Percentiles rank a stretch among this genome's conserved stretches.
Evolutionary conservation across 2,797 vertebrate genomes (phyloP).

Genomic region (Salarias fasciatus): DNA sequence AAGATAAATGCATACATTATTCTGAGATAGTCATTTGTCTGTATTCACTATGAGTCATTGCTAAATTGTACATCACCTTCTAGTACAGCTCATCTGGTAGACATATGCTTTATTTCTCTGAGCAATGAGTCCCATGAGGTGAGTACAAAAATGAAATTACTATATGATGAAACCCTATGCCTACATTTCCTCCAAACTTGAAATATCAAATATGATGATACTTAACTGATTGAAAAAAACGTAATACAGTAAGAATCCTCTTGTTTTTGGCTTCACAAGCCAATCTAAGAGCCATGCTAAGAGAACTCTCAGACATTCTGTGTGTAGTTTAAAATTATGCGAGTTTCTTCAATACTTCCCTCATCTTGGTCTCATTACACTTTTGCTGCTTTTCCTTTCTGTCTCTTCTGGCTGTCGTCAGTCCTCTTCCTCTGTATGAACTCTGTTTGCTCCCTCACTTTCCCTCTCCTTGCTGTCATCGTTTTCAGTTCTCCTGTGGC

Average conservation of each 20-base stretch:
- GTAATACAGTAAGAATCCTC: no score
- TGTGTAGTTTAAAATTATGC: background rate
- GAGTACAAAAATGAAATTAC: no score
- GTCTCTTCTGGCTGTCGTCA: background rate
- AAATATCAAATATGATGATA: no score
- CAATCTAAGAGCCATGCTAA: no score
- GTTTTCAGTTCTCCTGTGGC: slow-evolving; percentile 21
- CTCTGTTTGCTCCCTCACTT: slow-evolving; percentile 9
- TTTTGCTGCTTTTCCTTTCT: background rate
- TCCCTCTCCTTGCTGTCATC: slow-evolving; percentile 27
- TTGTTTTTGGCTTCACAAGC: no score
- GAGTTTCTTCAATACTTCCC: slow-evolving; percentile 19
- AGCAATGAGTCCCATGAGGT: no score
- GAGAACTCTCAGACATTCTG: background rate
- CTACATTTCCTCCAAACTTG: no score
- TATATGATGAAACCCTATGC: no score
- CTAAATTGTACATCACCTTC: background rate
- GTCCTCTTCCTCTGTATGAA: slow-evolving; percentile 22
- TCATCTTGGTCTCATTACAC: slow-evolving; percentile 15
- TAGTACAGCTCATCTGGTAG: no score
- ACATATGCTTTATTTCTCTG: no score
- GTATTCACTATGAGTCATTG: background rate
- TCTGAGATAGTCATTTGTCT: background rate
- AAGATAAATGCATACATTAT: no score
- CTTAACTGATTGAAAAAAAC: no score